A percentile compares a stretch with the other conserved stretches of the same genome.
These are phyloP conservation scores for Cisticola juncidis DNA, from an alignment of 2,113 vertebrate genomes.

Conservation along the genomic window DNA sequence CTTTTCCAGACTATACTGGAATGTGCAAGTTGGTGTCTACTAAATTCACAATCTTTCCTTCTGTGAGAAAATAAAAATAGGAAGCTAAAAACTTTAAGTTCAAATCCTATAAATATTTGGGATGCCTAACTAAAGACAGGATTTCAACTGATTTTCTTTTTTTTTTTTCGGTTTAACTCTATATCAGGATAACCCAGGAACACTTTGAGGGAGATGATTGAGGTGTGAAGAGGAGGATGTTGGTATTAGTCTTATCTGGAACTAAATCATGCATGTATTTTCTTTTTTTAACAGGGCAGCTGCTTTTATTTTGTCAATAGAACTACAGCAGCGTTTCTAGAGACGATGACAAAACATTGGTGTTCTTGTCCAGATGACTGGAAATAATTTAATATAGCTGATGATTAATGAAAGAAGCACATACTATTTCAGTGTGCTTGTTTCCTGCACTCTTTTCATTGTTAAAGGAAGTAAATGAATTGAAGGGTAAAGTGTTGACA, in stretches of 20 bases:
- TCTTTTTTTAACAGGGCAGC: background rate
- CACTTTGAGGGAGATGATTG: background rate
- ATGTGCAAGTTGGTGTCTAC: background rate
- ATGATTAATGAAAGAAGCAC: background rate
- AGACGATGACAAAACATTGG: background rate
- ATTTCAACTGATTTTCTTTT: background rate
- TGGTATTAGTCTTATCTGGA: background rate
- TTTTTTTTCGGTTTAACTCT: background rate
- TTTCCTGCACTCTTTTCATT: background rate
- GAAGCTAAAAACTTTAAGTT: background rate
- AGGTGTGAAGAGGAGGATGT: background rate
- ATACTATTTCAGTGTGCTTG: background rate
- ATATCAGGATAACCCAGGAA: background rate
- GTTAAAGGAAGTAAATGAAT: background rate
- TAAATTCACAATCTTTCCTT: background rate
- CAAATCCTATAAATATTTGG: background rate
- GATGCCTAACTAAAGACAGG: background rate
- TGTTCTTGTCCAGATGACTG: conserved; percentile 14
- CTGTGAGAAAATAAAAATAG: background rate
- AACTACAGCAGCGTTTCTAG: background rate
- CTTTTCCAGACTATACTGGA: background rate
- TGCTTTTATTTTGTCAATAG: background rate
- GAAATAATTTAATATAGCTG: conserved; percentile 25
- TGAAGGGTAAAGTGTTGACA: background rate
- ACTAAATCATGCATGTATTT: background rate